Percentiles rank a stretch among this genome's conserved stretches.
Conservation (phyloP, 1,140 invertebrate species). For the Sogatella furcifera region DNA sequence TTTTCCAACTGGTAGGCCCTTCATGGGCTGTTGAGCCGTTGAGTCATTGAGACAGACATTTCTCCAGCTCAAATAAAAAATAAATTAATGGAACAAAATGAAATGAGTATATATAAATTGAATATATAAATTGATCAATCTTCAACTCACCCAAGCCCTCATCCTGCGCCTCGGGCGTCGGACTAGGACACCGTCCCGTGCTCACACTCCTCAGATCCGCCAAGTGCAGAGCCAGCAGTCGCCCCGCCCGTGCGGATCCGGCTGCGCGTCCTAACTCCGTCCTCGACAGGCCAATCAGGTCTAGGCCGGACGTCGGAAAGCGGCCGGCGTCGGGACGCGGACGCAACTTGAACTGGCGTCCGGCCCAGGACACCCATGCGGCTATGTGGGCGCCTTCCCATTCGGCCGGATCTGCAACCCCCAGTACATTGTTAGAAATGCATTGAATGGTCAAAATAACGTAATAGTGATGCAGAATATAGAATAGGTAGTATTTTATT, state of each 20-base stretch:
- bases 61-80: too few species aligned
- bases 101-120: too few species aligned
- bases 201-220: constrained; percentile 35
- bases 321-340: constrained; percentile 36
- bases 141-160: constrained; percentile 2
- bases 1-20: too few species aligned
- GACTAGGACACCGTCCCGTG: constrained; percentile 38
- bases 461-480: too few species aligned
- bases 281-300: constrained; percentile 41
- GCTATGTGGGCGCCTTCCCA: constrained; percentile 48
- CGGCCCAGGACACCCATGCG: constrained; percentile 54
- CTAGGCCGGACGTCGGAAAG: constrained; percentile 45
- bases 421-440: too few species aligned
- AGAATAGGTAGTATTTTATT: too few species aligned
- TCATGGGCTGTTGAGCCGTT: too few species aligned
- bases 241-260: constrained; percentile 33
- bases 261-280: constrained; percentile 38
- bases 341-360: constrained; percentile 44
- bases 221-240: constrained; percentile 38
- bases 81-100: too few species aligned
- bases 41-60: too few species aligned
- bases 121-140: too few species aligned
- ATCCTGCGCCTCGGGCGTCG: constrained; percentile 17
- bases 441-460: too few species aligned
- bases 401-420: constrained; percentile 43